phyloP scores from a whole-genome alignment of 2,888 invertebrate genomes.

The Pristionchus fissidentatus region DNA sequence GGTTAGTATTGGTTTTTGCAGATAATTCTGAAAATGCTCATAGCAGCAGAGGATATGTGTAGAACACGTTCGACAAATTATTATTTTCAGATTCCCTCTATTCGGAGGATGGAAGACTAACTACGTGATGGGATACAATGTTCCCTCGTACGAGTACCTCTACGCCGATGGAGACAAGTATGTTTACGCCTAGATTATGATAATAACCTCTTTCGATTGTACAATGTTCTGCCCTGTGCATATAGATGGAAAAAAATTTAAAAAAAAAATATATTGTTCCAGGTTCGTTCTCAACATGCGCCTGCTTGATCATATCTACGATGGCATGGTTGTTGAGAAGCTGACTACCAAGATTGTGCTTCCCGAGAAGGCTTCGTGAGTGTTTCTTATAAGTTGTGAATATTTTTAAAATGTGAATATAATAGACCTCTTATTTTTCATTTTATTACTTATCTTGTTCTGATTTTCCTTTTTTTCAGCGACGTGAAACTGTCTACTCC shows the following conservation, averaged over 20 bases:
- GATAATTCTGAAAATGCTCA: not conserved
- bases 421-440: not conserved
- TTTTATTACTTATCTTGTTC: not conserved
- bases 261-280: not conserved
- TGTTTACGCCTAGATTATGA: not conserved
- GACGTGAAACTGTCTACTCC: slow-evolving; percentile 87
- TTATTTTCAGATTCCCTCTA: slow-evolving; percentile 86
- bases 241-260: too few species aligned
- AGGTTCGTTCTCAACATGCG: slow-evolving; percentile 89
- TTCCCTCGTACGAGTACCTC: slow-evolving; percentile 95
- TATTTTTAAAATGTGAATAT: not conserved
- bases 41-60: not conserved
- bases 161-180: slow-evolving; percentile 82
- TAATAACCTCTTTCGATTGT: not conserved
- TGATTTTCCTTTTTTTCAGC: slow-evolving; percentile 76
- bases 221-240: not conserved
- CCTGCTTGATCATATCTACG: slow-evolving; percentile 94
- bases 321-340: slow-evolving; percentile 95
- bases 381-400: slow-evolving; percentile 16
- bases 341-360: slow-evolving; percentile 89
- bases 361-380: slow-evolving; percentile 87
- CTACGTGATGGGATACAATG: slow-evolving; percentile 95
- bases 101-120: slow-evolving; percentile 99
- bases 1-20: slow-evolving; percentile 39
- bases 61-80: not conserved